Conservation (phyloP, 2,113 vertebrate species). For the Pelodiscus sinensis region DNA sequence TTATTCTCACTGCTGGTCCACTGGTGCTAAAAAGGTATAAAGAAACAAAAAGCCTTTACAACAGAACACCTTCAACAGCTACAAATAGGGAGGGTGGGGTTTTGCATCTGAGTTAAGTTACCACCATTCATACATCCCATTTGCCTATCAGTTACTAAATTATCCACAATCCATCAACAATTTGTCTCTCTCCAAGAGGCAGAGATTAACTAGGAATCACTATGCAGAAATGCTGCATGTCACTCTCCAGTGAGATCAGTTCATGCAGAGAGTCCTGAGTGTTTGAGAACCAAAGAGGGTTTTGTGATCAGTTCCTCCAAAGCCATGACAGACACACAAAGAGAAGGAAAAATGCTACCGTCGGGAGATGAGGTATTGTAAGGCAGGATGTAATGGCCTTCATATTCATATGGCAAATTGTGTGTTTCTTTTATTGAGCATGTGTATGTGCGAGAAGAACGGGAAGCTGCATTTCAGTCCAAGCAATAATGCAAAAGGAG, state of each 20-base stretch:
- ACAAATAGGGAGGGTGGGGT: constrained; percentile 55
- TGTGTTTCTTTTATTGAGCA: accelerated
- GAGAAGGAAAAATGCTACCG: constrained; percentile 7
- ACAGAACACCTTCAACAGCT: constrained; percentile 47
- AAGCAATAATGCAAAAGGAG: constrained; percentile 52
- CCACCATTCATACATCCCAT: constrained; percentile 47
- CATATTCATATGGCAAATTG: not conserved
- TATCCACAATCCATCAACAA: constrained; percentile 69
- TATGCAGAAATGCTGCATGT: constrained; percentile 55
- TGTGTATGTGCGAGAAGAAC: not conserved
- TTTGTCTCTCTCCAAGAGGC: constrained; percentile 57
- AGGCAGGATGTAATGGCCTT: constrained; percentile 43
- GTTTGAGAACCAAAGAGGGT: constrained; percentile 63
- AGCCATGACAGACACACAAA: constrained; percentile 28
- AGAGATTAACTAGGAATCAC: constrained; percentile 71
- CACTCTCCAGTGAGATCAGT: constrained; percentile 39
- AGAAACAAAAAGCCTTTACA: constrained; percentile 39
- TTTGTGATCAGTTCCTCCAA: constrained; percentile 11
- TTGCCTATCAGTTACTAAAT: constrained; percentile 73
- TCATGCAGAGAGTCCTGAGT: constrained; percentile 34
- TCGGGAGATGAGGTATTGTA: not conserved
- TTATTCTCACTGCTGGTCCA: constrained; percentile 21
- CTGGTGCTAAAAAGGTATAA: constrained; percentile 30
- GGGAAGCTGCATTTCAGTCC: not conserved
- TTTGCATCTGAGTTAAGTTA: constrained; percentile 66